Percentiles rank a stretch among this genome's conserved stretches.
phyloP scores from a whole-genome alignment of 2,797 vertebrate genomes.

The Chaenodraco wilsoni region DNA sequence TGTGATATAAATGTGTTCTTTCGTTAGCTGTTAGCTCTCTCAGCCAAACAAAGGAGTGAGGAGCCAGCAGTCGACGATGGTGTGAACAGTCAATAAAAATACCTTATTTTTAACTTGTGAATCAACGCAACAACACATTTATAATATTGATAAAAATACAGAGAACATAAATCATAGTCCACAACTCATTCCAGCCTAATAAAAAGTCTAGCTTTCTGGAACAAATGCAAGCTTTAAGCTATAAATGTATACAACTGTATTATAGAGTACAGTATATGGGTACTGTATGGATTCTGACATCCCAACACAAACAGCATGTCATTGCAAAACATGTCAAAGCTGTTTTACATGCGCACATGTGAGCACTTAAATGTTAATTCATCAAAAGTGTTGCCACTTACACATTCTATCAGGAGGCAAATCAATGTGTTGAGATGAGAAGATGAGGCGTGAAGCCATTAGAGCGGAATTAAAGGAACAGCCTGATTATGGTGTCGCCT shows the following conservation, averaged over 20 bases:
- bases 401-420: neutral
- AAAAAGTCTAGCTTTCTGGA: neutral
- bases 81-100: no score
- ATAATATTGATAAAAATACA: no score
- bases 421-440: slow-evolving; percentile 30
- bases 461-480: slow-evolving; percentile 21
- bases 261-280: neutral
- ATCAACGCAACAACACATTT: no score
- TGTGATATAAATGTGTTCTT: no score
- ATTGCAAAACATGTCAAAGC: neutral
- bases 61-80: no score
- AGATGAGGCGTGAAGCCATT: slow-evolving; percentile 21
- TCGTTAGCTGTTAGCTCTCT: no score
- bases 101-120: no score
- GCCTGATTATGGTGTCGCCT: slow-evolving; percentile 7
- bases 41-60: no score
- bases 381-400: neutral
- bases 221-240: neutral
- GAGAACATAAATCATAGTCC: no score
- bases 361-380: slow-evolving; percentile 12
- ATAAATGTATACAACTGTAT: neutral
- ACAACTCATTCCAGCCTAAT: no score
- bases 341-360: slow-evolving; percentile 23
- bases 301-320: slow-evolving; percentile 6
- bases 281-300: neutral